Evolutionary conservation across 2,888 invertebrate species (phyloP).

Genomic region (Ceraclea dissimilis): DNA sequence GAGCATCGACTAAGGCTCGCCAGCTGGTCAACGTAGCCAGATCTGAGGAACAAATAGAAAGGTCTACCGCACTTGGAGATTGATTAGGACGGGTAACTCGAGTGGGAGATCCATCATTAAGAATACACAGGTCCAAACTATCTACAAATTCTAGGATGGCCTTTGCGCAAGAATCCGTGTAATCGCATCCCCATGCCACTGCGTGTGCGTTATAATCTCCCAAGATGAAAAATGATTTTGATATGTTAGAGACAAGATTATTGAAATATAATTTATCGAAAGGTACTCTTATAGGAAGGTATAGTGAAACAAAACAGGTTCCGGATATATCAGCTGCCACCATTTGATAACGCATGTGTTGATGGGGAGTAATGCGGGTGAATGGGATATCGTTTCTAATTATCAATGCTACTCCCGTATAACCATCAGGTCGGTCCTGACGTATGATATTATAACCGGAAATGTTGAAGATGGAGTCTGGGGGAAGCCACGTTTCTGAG

Average conservation of each 20-base stretch:
- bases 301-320: no score
- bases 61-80: background rate
- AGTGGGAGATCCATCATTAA: slow-evolving; percentile 4
- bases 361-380: no score
- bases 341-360: no score
- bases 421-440: no score
- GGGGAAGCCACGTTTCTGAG: no score
- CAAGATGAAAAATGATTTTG: background rate
- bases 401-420: no score
- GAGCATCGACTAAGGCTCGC: background rate
- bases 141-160: background rate
- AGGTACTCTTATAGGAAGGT: no score
- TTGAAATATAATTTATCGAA: background rate
- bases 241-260: background rate
- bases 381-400: no score
- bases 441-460: no score
- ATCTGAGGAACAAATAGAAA: background rate
- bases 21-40: background rate
- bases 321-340: no score
- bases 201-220: background rate
- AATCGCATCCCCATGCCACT: background rate
- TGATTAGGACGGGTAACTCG: background rate
- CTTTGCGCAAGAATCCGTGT: background rate
- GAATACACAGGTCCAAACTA: background rate
- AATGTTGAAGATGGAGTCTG: no score